Evolutionary conservation across 2,113 vertebrate species (phyloP).

Genomic region (Otocyon megalotis): DNA sequence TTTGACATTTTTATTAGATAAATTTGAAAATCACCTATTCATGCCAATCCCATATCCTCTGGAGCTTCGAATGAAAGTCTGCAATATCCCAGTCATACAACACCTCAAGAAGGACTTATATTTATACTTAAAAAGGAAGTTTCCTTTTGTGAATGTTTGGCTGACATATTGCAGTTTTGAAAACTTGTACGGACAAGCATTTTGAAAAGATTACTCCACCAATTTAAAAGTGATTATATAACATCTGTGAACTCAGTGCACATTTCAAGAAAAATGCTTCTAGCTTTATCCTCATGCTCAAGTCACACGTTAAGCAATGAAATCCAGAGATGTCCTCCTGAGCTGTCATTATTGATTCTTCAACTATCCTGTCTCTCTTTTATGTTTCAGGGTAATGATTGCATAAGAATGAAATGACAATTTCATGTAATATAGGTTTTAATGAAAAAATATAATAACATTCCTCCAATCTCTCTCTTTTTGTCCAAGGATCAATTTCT

Average conservation of each 20-base stretch:
- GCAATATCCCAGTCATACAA: not conserved
- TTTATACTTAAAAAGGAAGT: slow-evolving; percentile 53
- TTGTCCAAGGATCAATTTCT: not conserved
- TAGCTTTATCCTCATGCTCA: slow-evolving; percentile 11
- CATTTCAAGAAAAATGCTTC: slow-evolving; percentile 57
- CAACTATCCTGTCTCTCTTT: not conserved
- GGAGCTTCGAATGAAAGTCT: slow-evolving; percentile 17
- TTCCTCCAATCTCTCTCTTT: slow-evolving; percentile 12
- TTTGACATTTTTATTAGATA: slow-evolving; percentile 56
- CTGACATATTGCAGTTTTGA: slow-evolving; percentile 42
- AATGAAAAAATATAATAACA: slow-evolving; percentile 42
- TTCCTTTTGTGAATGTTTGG: slow-evolving; percentile 17
- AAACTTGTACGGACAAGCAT: slow-evolving; percentile 50
- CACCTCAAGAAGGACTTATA: slow-evolving; percentile 39
- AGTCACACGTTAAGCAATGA: not conserved
- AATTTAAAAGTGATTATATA: slow-evolving; percentile 65
- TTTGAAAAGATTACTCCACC: slow-evolving; percentile 68
- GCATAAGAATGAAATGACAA: slow-evolving; percentile 38
- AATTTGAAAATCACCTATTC: slow-evolving; percentile 62
- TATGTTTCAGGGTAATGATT: not conserved
- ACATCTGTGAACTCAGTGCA: slow-evolving; percentile 61
- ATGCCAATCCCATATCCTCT: slow-evolving; percentile 42
- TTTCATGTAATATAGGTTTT: slow-evolving; percentile 11
- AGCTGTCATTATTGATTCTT: slow-evolving; percentile 47
- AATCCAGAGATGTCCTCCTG: not conserved